phyloP scores from a whole-genome alignment of 1,140 invertebrate genomes.

The Cotesia glomerata region DNA sequence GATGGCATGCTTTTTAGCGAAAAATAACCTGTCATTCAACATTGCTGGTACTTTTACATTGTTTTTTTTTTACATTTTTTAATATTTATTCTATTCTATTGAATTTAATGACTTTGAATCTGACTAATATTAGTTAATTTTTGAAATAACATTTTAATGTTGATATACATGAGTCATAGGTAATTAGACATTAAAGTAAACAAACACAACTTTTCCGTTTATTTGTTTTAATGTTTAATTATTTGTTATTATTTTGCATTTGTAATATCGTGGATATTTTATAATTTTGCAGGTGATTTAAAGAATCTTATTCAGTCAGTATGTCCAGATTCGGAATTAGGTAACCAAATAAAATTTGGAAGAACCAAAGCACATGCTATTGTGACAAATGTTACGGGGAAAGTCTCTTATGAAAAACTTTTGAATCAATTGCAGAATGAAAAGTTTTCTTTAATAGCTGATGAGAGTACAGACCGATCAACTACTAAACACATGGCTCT shows the following conservation, averaged over 20 bases:
- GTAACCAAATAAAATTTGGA: slow-evolving; percentile 20
- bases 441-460: slow-evolving; percentile 35
- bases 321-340: slow-evolving; percentile 36
- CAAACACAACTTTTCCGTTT: no score
- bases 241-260: no score
- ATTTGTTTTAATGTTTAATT: no score
- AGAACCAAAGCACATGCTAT: slow-evolving; percentile 35
- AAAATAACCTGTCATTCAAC: slow-evolving; percentile 21
- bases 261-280: no score
- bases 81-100: no score
- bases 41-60: not conserved
- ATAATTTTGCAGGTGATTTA: not conserved
- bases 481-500: slow-evolving; percentile 28
- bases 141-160: no score
- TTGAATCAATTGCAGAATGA: slow-evolving; percentile 1
- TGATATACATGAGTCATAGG: no score
- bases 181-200: no score
- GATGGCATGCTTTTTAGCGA: slow-evolving; percentile 26
- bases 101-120: not conserved
- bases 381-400: slow-evolving; percentile 30
- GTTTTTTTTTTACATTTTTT: no score
- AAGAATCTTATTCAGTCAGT: slow-evolving; percentile 22
- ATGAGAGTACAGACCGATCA: slow-evolving; percentile 36
- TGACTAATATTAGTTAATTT: no score
- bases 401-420: slow-evolving; percentile 10